Conservation (phyloP, 1,140 invertebrate genomes). For the Lasaia peninsularis region DNA sequence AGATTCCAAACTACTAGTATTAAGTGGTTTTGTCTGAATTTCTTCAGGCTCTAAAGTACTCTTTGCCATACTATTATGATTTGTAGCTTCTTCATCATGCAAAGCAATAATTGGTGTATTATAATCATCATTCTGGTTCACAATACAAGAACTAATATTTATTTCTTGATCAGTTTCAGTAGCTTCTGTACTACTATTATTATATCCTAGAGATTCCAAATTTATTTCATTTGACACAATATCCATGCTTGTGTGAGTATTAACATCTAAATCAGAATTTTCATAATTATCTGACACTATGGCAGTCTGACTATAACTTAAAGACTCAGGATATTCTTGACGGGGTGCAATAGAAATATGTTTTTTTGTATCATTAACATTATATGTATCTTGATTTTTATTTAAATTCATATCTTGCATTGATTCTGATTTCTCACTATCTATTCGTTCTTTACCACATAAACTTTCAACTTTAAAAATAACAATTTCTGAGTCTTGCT, state of each 20-base stretch:
- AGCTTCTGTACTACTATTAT: slow-evolving; percentile 1
- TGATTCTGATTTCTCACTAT: slow-evolving; percentile 1
- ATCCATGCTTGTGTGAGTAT: background rate
- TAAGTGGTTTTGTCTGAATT: background rate
- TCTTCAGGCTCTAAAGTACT: background rate
- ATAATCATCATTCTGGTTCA: background rate
- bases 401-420: background rate
- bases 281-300: too few relatives aligned
- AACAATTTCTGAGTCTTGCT: slow-evolving; percentile 24
- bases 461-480: slow-evolving; percentile 35
- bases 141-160: background rate
- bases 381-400: background rate
- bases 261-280: background rate
- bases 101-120: background rate
- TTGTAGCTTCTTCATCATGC: slow-evolving; percentile 12
- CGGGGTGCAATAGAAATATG: background rate
- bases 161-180: slow-evolving; percentile 3
- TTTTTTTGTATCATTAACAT: background rate
- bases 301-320: too few relatives aligned
- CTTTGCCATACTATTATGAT: background rate
- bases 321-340: background rate
- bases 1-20: too few relatives aligned
- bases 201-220: background rate
- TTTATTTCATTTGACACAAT: background rate
- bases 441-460: slow-evolving; percentile 16